These are phyloP conservation scores for Tetropium fuscum DNA, from an alignment of 2,888 invertebrate genomes.

Conservation along the genomic window DNA sequence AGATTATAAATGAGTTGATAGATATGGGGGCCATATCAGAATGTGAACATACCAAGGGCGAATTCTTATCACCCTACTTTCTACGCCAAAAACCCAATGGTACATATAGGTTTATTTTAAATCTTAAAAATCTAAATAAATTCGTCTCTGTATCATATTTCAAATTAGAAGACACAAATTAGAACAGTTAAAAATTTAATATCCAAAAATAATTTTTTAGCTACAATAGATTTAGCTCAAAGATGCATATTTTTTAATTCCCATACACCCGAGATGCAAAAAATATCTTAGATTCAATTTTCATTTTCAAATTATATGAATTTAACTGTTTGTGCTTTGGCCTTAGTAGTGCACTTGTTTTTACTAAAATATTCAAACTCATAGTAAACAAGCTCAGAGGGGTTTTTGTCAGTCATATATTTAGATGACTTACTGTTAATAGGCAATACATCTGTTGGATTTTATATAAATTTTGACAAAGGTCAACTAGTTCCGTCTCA, in stretches of 20 bases:
- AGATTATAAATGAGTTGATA: not conserved
- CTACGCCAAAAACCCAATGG: not conserved
- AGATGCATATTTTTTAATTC: not conserved
- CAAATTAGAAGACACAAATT: slow-evolving; percentile 1
- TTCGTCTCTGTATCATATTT: not conserved
- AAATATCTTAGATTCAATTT: not conserved
- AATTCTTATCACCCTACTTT: not conserved
- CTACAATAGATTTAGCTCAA: not conserved
- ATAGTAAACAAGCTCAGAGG: not conserved
- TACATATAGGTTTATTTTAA: not conserved
- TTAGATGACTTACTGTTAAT: no score
- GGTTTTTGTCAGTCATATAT: no score
- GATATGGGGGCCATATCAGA: not conserved
- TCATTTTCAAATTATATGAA: not conserved
- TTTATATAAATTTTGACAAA: no score
- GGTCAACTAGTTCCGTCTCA: no score
- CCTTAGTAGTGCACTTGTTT: not conserved
- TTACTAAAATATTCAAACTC: not conserved
- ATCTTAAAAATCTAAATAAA: slow-evolving; percentile 1
- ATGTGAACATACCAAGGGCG: not conserved
- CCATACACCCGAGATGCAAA: not conserved
- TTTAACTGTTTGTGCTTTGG: not conserved
- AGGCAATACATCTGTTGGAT: no score
- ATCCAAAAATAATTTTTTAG: not conserved
- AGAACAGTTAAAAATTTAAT: not conserved